phyloP scores from a whole-genome alignment of 2,797 vertebrate genomes.

The Neomorphus geoffroyi region DNA sequence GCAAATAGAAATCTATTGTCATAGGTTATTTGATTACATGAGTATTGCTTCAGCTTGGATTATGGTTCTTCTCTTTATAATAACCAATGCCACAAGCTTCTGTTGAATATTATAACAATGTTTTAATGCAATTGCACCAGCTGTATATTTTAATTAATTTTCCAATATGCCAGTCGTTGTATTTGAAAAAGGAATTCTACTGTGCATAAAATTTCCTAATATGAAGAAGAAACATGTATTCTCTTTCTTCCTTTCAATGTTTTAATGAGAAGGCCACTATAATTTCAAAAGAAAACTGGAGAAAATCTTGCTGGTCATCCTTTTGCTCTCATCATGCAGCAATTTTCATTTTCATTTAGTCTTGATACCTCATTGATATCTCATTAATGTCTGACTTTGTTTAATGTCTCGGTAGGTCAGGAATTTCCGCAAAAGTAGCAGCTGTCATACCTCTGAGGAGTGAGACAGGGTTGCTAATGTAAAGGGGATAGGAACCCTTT shows the following conservation, averaged over 20 bases:
- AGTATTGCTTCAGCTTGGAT: neutral
- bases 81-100: neutral
- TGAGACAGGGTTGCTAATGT: neutral
- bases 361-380: neutral
- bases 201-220: neutral
- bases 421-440: neutral
- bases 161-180: neutral
- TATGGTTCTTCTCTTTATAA: neutral
- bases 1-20: conserved; percentile 50
- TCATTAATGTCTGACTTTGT: neutral
- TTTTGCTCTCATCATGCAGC: neutral
- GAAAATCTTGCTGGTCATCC: neutral
- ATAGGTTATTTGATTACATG: conserved; percentile 44
- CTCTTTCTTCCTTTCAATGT: neutral
- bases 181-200: neutral
- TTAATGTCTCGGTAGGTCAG: neutral
- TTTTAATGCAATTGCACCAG: neutral
- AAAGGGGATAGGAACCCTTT: neutral
- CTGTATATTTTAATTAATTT: conserved; percentile 21
- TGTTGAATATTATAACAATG: neutral
- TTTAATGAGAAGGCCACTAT: neutral
- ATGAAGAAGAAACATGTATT: neutral
- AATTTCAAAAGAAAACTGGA: neutral
- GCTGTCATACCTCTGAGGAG: neutral
- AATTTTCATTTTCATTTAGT: neutral